Evolutionary conservation across 2,888 invertebrate genomes (phyloP).

Genomic region (Synergus gifuensis): DNA sequence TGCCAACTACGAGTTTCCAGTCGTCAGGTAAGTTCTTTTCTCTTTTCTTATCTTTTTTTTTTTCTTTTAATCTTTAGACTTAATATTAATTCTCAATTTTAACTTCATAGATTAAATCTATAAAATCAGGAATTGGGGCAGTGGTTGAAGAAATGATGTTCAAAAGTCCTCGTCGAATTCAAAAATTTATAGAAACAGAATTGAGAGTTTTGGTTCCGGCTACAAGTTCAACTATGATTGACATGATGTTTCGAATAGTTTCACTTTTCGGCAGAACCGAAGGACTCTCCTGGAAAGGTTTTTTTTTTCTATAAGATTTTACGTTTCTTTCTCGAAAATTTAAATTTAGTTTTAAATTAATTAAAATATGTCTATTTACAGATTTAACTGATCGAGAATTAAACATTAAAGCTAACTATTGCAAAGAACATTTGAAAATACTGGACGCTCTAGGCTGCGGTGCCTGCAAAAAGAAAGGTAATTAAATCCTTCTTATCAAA

Average conservation of each 20-base stretch:
- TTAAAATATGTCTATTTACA: slow-evolving; percentile 68
- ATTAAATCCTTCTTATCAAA: neutral
- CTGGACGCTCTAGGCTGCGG: slow-evolving; percentile 81
- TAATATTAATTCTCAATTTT: slow-evolving; percentile 23
- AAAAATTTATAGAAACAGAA: slow-evolving; percentile 80
- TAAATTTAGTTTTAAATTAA: neutral
- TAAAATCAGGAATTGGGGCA: slow-evolving; percentile 78
- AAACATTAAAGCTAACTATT: slow-evolving; percentile 81
- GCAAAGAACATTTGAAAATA: slow-evolving; percentile 81
- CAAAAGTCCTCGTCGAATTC: slow-evolving; percentile 79
- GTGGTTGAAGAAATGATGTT: slow-evolving; percentile 79
- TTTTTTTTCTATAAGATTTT: slow-evolving; percentile 55
- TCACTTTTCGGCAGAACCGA: slow-evolving; percentile 82
- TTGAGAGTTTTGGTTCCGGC: slow-evolving; percentile 80
- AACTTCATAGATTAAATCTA: slow-evolving; percentile 64
- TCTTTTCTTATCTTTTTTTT: slow-evolving; percentile 56
- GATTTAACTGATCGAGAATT: slow-evolving; percentile 82
- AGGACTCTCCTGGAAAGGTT: slow-evolving; percentile 82
- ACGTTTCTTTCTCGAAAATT: neutral
- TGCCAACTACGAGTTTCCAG: slow-evolving; percentile 79
- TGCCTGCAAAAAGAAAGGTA: slow-evolving; percentile 72
- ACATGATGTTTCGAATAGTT: slow-evolving; percentile 82
- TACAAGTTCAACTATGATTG: slow-evolving; percentile 82
- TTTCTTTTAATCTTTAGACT: slow-evolving; percentile 42
- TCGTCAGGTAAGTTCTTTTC: slow-evolving; percentile 77